Conservation (phyloP, 53 echinoderm and acorn worm species). For the Actinopyga echinites region DNA sequence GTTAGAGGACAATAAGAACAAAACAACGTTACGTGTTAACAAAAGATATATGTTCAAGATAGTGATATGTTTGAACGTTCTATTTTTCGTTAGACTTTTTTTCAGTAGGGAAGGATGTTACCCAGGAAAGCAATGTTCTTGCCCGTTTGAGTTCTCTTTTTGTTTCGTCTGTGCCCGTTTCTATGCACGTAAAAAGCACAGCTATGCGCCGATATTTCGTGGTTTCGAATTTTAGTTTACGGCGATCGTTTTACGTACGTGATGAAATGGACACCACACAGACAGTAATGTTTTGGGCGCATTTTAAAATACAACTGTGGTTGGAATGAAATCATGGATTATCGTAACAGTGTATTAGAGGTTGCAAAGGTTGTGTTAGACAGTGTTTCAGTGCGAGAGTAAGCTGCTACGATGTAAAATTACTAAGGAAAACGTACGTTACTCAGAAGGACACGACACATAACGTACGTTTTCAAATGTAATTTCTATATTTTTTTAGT, state of each 20-base stretch:
- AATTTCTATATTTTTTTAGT: background rate
- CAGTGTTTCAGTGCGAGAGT: background rate
- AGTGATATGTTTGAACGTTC: too few relatives aligned
- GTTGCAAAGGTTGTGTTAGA: background rate
- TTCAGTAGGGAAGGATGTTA: too few relatives aligned
- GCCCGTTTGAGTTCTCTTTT: too few relatives aligned
- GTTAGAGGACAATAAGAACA: too few relatives aligned
- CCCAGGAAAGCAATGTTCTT: too few relatives aligned
- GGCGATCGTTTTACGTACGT: background rate
- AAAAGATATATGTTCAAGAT: too few relatives aligned
- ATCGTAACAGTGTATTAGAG: background rate
- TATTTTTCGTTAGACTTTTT: too few relatives aligned
- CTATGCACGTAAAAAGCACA: too few relatives aligned
- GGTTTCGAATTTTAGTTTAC: background rate
- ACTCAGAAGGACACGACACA: background rate
- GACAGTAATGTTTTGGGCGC: background rate
- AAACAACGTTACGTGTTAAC: too few relatives aligned
- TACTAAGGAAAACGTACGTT: background rate
- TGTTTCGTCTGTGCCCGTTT: too few relatives aligned
- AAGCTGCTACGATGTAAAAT: background rate
- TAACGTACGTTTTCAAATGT: conserved; percentile 1
- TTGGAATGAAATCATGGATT: background rate
- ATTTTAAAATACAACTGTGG: background rate
- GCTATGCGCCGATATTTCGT: too few relatives aligned
- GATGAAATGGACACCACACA: background rate